These are phyloP conservation scores for Eretmochelys imbricata DNA, from an alignment of 2,113 vertebrate species.

Conservation along the genomic window DNA sequence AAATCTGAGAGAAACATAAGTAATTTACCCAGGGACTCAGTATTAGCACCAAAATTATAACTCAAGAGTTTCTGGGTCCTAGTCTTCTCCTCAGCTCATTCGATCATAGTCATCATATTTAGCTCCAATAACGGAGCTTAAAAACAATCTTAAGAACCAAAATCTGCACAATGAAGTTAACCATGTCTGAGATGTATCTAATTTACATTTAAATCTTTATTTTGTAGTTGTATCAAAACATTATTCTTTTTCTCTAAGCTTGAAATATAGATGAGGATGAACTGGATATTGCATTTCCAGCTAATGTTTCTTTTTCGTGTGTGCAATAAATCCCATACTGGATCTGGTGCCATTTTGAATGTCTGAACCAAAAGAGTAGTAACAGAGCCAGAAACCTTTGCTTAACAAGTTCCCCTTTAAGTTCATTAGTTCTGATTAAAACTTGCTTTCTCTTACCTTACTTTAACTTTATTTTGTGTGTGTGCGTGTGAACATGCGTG, in stretches of 20 bases:
- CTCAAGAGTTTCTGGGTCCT: not conserved
- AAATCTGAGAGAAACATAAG: not conserved
- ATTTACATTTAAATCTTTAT: not conserved
- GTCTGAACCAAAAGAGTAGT: not conserved
- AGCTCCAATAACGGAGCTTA: not conserved
- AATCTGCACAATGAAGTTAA: not conserved
- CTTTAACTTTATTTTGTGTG: not conserved
- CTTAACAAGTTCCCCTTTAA: not conserved
- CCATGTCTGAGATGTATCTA: not conserved
- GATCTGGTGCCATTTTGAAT: not conserved
- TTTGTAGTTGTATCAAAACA: not conserved
- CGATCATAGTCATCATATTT: not conserved
- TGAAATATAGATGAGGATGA: not conserved
- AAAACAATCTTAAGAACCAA: not conserved
- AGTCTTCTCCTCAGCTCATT: not conserved
- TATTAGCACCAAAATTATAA: not conserved
- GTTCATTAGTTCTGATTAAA: not conserved
- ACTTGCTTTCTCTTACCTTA: not conserved
- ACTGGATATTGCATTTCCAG: not conserved
- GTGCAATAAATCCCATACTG: not conserved
- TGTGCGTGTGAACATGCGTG: not conserved
- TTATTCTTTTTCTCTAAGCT: not conserved
- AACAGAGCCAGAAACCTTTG: not conserved
- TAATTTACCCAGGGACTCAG: not conserved
- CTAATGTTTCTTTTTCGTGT: not conserved